Evolutionary conservation across 1,140 invertebrate species (phyloP), one percentile per base, ranked within the genome.

Genomic region (Lamellibrachia luymesi): DNA sequence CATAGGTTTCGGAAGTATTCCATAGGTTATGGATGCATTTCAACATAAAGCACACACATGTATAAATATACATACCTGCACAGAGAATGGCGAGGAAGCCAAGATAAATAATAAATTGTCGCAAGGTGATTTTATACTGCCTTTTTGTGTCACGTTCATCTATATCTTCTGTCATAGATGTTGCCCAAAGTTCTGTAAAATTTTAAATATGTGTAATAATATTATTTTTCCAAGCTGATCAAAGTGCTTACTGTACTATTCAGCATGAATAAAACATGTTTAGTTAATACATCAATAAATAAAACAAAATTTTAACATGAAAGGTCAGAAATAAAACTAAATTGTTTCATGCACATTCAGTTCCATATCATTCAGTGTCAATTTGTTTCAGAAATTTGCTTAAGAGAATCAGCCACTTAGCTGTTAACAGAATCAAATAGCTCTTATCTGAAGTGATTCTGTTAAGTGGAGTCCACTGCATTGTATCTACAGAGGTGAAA

Each of bases 171-270:
- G 90, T 93, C 38, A 90, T 51, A 27, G 50, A 51, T 52, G 93
- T 93, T 22, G 80, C 93, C 93, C 93, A 93, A 91, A 93, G 50
- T 93, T n/a, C 93, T 93, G 27, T 51, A 93, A 49, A 93, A 93
- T n/a, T 17, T 90, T 80, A 22, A 80, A 92, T 56, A 25, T 92
- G 22, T 64, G 8, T 80, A 52, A 38, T 52, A 51, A 92, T 92
- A 13, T 50, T 52, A 56, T 13, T 7, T 56, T 56, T 56, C 13
- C 13, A 56, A 80, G 64, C 7, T 80, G 64, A 1, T 0, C 17
- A 80, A 80, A 22, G 25, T 22, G 17, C 25, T 4, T 80, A 80
- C 64, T 22, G 64, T 6, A 17, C 8, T 80, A 22, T 22, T 22
- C 52, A 56, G 52, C 52, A 56, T 56, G 52, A 56, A 56, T 56